Evolutionary conservation across 2,113 vertebrate species (phyloP), one percentile per base, ranked within the genome.

Genomic region (Heteronetta atricapilla): DNA sequence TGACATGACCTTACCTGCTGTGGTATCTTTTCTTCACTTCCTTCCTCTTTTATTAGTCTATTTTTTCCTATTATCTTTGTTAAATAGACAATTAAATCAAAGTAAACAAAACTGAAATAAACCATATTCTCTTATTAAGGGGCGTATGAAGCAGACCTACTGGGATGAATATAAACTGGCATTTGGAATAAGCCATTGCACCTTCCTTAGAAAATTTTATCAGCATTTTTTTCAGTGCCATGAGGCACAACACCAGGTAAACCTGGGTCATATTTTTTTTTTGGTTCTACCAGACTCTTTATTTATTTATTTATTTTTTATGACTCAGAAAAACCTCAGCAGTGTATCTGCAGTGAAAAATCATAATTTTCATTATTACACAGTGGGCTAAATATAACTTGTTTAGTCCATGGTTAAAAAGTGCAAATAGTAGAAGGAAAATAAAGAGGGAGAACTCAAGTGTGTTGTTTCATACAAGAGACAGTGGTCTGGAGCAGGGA

Each of bases 351-450:
- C 13, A 44, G 6, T 38, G 23, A 69, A 72, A 31, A 21, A 48
- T 11, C 21, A 72, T 20, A 3, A 10, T 6, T 12, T 81, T 82
- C 18, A 58, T 0, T 0, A 75, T 34, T 85, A 59, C 21, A 28
- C 11, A 44, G 23, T 64, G 29, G 16, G 16, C 22, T 85, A 28
- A 62, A 42, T 5, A 34, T 36, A 15, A 33, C 8, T 8, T 19
- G 31, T 40, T 18, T 12, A 86, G 23, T 56, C 31, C 20, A 53
- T 26, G 10, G 7, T 7, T 44, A 91, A 13, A 44, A 82, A 66
- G 23, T 66, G 31, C 8, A 84, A 84, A 58, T 2, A 72, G 8
- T 18, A 80, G 29, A 84, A 72, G 26, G 8, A 60, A 64, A 77
- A 72, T 11, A 22, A 46, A 15, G 15, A 69, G 23, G 4, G 6